phyloP scores from a whole-genome alignment of 2,888 invertebrate species.

The Epinotia bilunana region DNA sequence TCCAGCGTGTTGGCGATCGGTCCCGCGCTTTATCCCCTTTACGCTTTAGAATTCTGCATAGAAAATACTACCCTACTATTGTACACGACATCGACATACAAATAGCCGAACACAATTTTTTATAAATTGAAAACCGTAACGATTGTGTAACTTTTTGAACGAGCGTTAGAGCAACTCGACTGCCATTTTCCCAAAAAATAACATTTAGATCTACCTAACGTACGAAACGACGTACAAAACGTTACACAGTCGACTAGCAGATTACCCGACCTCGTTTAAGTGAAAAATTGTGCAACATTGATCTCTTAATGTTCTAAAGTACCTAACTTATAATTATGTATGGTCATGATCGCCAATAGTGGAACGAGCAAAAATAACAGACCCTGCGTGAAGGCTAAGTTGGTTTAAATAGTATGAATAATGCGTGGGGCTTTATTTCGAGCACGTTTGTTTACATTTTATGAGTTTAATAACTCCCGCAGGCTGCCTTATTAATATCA shows the following conservation, averaged over 20 bases:
- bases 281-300: slow-evolving; percentile 16
- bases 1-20: too few species aligned
- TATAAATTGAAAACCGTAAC: not conserved
- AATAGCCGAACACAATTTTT: not conserved
- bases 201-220: too few species aligned
- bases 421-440: slow-evolving; percentile 27
- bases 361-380: slow-evolving; percentile 29
- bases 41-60: slow-evolving; percentile 3
- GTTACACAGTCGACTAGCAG: too few species aligned
- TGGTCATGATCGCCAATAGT: slow-evolving; percentile 34
- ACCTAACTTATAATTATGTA: slow-evolving; percentile 15
- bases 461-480: slow-evolving; percentile 17
- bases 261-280: slow-evolving; percentile 9
- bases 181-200: too few species aligned
- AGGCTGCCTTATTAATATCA: slow-evolving; percentile 7
- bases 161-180: too few species aligned
- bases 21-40: too few species aligned
- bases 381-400: slow-evolving; percentile 16
- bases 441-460: slow-evolving; percentile 26
- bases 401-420: slow-evolving; percentile 38
- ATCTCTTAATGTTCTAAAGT: slow-evolving; percentile 8
- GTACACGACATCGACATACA: not conserved
- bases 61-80: not conserved
- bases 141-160: too few species aligned
- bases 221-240: too few species aligned